A percentile compares a stretch with the other conserved stretches of the same genome.
Conservation (phyloP, 1,140 invertebrate species). For the Pantala flavescens region DNA sequence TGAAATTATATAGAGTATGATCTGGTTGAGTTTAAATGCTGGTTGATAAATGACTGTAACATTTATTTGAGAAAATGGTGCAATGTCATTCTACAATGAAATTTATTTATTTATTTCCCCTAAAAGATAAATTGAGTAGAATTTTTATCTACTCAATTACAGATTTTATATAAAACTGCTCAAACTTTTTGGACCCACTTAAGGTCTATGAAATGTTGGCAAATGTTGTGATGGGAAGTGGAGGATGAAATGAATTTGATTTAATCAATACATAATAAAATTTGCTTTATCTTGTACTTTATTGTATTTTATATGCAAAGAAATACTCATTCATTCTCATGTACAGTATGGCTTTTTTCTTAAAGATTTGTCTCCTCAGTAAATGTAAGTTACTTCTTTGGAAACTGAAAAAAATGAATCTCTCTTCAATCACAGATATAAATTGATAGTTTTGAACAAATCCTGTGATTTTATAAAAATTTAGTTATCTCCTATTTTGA, state of each 20-base stretch:
- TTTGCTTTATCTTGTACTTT: not conserved
- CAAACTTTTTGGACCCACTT: conserved; percentile 5
- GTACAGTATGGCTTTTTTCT: not conserved
- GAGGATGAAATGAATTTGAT: too few relatives aligned
- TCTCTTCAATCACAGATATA: not conserved
- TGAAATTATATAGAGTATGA: not conserved
- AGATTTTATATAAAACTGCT: not conserved
- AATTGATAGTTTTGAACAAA: too few relatives aligned
- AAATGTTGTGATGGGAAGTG: not conserved
- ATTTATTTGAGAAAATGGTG: not conserved
- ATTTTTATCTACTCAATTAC: not conserved
- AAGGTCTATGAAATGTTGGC: not conserved
- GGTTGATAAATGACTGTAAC: not conserved
- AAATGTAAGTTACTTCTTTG: not conserved
- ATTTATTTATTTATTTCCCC: not conserved
- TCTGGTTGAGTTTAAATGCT: not conserved
- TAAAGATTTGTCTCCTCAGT: not conserved
- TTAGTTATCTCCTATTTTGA: too few relatives aligned
- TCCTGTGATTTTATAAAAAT: too few relatives aligned
- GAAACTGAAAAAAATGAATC: not conserved
- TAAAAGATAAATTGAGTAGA: not conserved
- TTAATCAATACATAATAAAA: too few relatives aligned
- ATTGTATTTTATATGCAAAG: conserved; percentile 1
- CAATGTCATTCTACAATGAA: not conserved
- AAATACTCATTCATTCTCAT: not conserved